phyloP scores from a whole-genome alignment of 1,140 invertebrate genomes.

The Panulirus ornatus region DNA sequence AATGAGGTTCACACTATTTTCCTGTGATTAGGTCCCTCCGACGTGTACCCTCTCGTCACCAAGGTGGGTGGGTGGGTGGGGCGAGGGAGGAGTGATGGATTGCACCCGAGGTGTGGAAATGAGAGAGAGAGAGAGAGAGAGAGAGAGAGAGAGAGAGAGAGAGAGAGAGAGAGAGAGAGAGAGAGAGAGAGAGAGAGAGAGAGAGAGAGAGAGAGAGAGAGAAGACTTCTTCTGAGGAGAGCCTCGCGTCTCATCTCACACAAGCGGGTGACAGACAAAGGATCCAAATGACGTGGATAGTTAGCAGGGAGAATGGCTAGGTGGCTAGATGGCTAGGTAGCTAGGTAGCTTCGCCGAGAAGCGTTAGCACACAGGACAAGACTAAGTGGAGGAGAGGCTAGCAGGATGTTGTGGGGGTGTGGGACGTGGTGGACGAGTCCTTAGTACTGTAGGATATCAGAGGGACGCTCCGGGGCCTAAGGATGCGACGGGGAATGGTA shows the following conservation, averaged over 20 bases:
- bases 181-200: background rate
- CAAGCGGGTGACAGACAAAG: too few species aligned
- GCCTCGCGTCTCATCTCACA: too few species aligned
- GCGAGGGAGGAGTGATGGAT: constrained; percentile 21
- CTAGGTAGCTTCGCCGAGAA: too few species aligned
- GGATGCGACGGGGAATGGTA: too few species aligned
- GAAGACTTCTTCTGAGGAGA: too few species aligned
- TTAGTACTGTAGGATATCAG: background rate
- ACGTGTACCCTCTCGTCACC: background rate
- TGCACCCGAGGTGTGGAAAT: background rate
- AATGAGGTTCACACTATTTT: constrained; percentile 64
- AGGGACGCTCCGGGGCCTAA: too few species aligned
- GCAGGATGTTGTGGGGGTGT: background rate
- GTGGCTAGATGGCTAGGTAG: too few species aligned
- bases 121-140: background rate
- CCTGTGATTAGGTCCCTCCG: constrained; percentile 44
- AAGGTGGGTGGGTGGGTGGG: background rate
- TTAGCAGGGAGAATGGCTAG: too few species aligned
- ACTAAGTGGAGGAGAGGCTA: background rate
- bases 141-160: background rate
- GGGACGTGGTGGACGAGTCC: background rate
- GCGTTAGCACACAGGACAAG: too few species aligned
- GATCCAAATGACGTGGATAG: too few species aligned
- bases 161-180: background rate
- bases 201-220: background rate